Conservation (phyloP, 2,113 vertebrate species). For the Halichoeres trimaculatus region DNA sequence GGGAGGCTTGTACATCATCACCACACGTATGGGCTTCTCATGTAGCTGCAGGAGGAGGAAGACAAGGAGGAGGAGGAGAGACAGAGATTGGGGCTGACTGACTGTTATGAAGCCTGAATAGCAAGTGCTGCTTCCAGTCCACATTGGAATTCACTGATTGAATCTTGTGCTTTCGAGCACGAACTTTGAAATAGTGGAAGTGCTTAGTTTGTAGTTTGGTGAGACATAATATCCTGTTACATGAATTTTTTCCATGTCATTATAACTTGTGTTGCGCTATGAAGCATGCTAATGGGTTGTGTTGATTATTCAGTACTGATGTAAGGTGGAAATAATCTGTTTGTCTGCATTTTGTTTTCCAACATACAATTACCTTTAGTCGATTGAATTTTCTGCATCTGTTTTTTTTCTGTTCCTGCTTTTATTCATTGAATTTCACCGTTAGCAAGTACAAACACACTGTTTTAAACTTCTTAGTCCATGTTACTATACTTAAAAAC, state of each 20-base stretch:
- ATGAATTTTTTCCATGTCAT: constrained; percentile 39
- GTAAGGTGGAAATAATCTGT: constrained; percentile 48
- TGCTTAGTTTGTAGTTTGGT: constrained; percentile 59
- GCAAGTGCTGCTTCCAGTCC: constrained; percentile 52
- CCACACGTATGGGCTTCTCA: constrained; percentile 56
- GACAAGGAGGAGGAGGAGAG: constrained; percentile 18
- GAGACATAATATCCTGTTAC: constrained; percentile 56
- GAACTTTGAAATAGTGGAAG: constrained; percentile 54
- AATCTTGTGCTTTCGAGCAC: constrained; percentile 62
- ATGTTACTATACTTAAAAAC: background rate
- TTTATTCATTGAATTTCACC: constrained; percentile 28
- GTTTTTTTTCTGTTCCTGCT: constrained; percentile 17
- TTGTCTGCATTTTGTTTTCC: constrained; percentile 34
- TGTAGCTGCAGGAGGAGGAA: constrained; percentile 53
- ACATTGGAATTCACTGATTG: constrained; percentile 67
- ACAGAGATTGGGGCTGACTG: constrained; percentile 57
- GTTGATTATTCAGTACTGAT: constrained; percentile 49
- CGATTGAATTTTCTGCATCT: constrained; percentile 19
- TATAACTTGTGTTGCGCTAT: constrained; percentile 26
- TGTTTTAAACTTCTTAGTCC: background rate
- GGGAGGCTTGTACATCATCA: constrained; percentile 16
- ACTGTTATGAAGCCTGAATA: constrained; percentile 73
- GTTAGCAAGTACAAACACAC: background rate
- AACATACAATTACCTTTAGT: constrained; percentile 28
- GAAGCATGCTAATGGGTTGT: constrained; percentile 44